Conservation (phyloP, 2,797 vertebrate genomes). For the Manis javanica region DNA sequence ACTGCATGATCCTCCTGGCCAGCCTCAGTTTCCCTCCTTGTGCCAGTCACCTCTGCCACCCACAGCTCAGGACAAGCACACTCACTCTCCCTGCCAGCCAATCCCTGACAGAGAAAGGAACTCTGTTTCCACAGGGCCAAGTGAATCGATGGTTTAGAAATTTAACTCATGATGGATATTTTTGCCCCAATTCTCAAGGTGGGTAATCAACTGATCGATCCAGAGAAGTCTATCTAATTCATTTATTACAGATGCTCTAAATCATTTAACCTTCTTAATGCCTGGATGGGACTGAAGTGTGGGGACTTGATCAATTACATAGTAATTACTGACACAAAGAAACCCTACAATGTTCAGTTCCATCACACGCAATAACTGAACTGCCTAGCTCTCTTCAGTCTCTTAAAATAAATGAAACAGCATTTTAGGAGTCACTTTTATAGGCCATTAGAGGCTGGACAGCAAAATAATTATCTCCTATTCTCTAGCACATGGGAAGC, state of each 20-base stretch:
- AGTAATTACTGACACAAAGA: constrained; percentile 30
- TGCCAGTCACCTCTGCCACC: background rate
- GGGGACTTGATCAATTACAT: background rate
- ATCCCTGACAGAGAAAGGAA: background rate
- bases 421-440: constrained; percentile 35
- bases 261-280: constrained; percentile 37
- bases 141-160: background rate
- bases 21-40: background rate
- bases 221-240: background rate
- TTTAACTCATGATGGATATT: background rate
- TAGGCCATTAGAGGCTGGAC: background rate
- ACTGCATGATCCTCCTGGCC: background rate
- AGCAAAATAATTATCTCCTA: background rate
- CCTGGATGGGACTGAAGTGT: background rate
- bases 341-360: background rate
- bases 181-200: background rate
- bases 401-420: constrained; percentile 4
- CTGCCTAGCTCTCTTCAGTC: background rate
- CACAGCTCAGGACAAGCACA: background rate
- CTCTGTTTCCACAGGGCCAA: background rate
- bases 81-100: background rate
- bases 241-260: constrained; percentile 23
- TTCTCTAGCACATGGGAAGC: background rate
- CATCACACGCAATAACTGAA: background rate
- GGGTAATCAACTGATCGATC: background rate